Conservation (phyloP, 2,797 vertebrate genomes). For the Euphonia xanthogaster region DNA sequence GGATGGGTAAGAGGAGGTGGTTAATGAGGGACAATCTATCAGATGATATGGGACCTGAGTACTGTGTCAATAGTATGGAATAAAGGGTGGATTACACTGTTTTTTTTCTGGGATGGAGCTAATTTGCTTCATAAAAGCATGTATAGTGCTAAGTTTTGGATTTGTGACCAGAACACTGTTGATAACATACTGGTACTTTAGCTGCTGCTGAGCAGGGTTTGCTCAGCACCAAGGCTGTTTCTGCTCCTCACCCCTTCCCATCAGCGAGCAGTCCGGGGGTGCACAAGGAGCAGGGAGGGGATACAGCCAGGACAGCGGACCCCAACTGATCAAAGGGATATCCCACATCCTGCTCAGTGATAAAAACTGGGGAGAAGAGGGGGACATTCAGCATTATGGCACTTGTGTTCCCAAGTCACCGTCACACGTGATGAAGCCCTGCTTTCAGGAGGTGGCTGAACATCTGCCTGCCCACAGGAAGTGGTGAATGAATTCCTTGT, state of each 20-base stretch:
- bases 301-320: not conserved
- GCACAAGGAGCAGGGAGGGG: not conserved
- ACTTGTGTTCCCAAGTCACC: not conserved
- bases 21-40: not conserved
- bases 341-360: not conserved
- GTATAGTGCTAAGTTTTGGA: not conserved
- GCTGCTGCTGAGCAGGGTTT: not conserved
- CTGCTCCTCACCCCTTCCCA: not conserved
- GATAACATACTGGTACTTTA: not conserved
- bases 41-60: not conserved
- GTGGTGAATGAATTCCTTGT: not conserved
- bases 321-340: not conserved
- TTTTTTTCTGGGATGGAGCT: not conserved
- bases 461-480: not conserved
- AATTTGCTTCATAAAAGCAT: not conserved
- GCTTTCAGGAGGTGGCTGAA: not conserved
- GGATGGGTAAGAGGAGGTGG: not conserved
- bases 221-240: not conserved
- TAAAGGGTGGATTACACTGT: not conserved
- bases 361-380: not conserved
- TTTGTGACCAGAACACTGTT: not conserved
- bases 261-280: rapidly evolving
- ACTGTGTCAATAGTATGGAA: not conserved
- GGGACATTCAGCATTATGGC: not conserved
- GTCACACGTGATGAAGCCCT: rapidly evolving